Conservation (phyloP, 2,888 invertebrate genomes). For the Scaptomyza reducta region DNA sequence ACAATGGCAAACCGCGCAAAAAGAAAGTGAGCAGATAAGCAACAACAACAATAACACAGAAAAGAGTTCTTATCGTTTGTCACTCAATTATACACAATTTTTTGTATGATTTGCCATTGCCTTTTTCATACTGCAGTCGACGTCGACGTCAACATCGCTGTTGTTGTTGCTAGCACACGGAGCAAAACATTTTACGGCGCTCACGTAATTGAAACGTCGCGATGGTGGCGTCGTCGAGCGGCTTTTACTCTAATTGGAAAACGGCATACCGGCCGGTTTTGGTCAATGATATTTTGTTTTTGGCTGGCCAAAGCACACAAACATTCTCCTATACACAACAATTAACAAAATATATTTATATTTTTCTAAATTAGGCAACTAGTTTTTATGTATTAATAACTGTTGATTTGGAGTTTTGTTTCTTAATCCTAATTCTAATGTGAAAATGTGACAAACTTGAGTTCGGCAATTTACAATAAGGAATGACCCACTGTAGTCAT, state of each 20-base stretch:
- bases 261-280: slow-evolving; percentile 77
- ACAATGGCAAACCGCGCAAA: slow-evolving; percentile 11
- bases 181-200: slow-evolving; percentile 37
- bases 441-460: too few species aligned
- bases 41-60: slow-evolving; percentile 21
- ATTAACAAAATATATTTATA: background rate
- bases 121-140: slow-evolving; percentile 42
- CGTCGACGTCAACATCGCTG: slow-evolving; percentile 7
- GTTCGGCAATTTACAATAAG: background rate
- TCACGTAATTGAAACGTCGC: slow-evolving; percentile 72
- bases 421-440: too few species aligned
- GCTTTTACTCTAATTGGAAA: slow-evolving; percentile 76
- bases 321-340: slow-evolving; percentile 2
- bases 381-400: too few species aligned
- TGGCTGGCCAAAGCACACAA: slow-evolving; percentile 67
- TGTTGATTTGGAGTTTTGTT: too few species aligned
- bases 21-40: slow-evolving; percentile 5
- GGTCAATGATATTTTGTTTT: slow-evolving; percentile 51
- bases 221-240: slow-evolving; percentile 39
- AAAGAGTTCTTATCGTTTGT: slow-evolving; percentile 65
- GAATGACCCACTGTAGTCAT: slow-evolving; percentile 2
- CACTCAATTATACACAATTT: slow-evolving; percentile 69
- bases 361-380: too few species aligned
- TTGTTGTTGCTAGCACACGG: slow-evolving; percentile 9
- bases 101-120: slow-evolving; percentile 54